Base-by-base conservation (phyloP, 2,888 invertebrate species). In the Emmelina monodactyla region DNA sequence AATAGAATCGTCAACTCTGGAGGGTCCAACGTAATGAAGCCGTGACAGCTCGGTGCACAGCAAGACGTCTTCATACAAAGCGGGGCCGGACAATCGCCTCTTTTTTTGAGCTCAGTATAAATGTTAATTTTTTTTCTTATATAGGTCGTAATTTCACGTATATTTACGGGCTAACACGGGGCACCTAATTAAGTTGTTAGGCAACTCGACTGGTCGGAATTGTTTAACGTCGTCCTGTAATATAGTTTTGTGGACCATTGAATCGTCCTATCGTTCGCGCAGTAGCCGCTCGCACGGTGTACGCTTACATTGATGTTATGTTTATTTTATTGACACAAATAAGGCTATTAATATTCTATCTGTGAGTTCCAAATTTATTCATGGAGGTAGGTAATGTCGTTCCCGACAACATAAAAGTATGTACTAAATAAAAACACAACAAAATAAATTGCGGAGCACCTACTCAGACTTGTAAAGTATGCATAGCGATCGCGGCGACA, bases 171-270 rank as follows among this genome's bases (percentile, higher is more conserved):
- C 72, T 65, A 67, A 72, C 68, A 60, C 63, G 64, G 75, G 67
- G 67, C 72, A 65, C 67, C 71, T 78, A 78, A 79, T 79, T 78
- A 78, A 79, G 78, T 76, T 78, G 78, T 78, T 78, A 76, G 70
- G 64, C 47, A 65, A 68, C 67, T 67, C n/a, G n/a, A n/a, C n/a
- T n/a, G n/a, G n/a, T 62, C 57, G 55, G 63, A 60, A 70, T 78
- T 76, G 76, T 78, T 76, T 67, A 67, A 66, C 59, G 57, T 58
- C 53, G 65, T 69, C 62, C 55, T 43, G 45, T 50, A 67, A 72
- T 73, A 71, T 67, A 58, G 58, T 58, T 66, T 59, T 57, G 57
- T 56, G 47, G 49, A 52, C 52, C 50, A 55, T 60, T 58, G 55
- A 60, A 62, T 49, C 57, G 50, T 58, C 53, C 54, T 62, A 46